Evolutionary conservation across 2,797 vertebrate genomes (phyloP).

Genomic region (Falco berigora): DNA sequence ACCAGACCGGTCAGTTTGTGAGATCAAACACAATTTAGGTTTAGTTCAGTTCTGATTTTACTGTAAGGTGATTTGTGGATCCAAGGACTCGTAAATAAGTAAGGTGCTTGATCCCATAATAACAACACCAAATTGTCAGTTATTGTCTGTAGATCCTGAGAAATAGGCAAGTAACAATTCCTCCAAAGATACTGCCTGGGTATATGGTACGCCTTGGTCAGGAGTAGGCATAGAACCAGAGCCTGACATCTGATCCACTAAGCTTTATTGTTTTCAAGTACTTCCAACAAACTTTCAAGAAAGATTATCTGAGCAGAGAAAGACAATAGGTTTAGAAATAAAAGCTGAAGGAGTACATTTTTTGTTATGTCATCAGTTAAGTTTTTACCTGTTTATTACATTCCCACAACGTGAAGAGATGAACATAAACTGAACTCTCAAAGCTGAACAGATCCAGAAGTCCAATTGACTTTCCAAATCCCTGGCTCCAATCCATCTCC

Average conservation of each 20-base stretch:
- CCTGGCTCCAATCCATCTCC: not conserved
- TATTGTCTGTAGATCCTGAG: not conserved
- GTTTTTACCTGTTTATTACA: not conserved
- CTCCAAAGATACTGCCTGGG: not conserved
- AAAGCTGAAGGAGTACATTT: not conserved
- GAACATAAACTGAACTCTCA: not conserved
- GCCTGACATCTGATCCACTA: not conserved
- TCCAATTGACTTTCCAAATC: not conserved
- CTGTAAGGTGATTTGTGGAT: not conserved
- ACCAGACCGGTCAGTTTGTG: not conserved
- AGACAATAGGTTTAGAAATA: not conserved
- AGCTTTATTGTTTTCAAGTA: not conserved
- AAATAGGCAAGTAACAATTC: not conserved
- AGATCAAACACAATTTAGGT: not conserved
- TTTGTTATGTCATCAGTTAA: not conserved
- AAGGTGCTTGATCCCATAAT: not conserved
- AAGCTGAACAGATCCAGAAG: not conserved
- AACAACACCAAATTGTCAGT: not conserved
- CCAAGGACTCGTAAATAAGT: not conserved
- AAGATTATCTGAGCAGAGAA: not conserved
- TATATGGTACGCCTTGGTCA: not conserved
- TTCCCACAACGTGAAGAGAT: not conserved
- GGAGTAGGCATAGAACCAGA: not conserved
- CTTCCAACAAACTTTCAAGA: not conserved
- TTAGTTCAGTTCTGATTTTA: not conserved